Evolutionary conservation across 92 coral and sea anemone genomes (phyloP).

Genomic region (Bergia puertoricense): DNA sequence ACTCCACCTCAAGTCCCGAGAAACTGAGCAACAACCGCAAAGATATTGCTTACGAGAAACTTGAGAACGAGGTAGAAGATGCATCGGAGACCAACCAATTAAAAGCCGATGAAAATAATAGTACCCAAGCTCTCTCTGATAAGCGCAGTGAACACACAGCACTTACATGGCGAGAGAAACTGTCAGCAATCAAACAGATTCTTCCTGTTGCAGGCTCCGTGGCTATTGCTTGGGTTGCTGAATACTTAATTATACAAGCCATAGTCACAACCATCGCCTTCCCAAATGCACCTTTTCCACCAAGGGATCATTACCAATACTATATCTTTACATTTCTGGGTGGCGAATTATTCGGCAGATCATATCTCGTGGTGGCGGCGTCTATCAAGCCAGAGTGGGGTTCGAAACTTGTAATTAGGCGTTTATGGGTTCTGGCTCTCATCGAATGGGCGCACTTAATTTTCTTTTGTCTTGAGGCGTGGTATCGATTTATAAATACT

Average conservation of each 20-base stretch:
- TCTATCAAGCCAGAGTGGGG: constrained; percentile 60
- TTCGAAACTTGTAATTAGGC: constrained; percentile 57
- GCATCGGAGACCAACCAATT: constrained; percentile 14
- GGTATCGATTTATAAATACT: constrained; percentile 74
- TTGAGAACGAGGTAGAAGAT: constrained; percentile 53
- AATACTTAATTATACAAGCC: constrained; percentile 82
- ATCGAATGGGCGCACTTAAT: constrained; percentile 60
- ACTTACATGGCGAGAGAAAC: constrained; percentile 75
- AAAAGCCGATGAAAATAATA: background rate
- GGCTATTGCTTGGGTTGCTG: constrained; percentile 84
- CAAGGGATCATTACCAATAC: constrained; percentile 87
- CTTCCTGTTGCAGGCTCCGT: constrained; percentile 69
- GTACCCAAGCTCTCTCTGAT: background rate
- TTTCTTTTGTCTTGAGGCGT: constrained; percentile 76
- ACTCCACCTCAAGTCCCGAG: constrained; percentile 41
- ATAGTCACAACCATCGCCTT: constrained; percentile 87
- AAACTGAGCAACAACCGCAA: constrained; percentile 43
- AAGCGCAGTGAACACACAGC: constrained; percentile 26
- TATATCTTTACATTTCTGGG: constrained; percentile 79
- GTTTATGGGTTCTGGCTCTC: constrained; percentile 69
- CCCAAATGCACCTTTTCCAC: constrained; percentile 84
- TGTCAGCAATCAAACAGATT: constrained; percentile 56
- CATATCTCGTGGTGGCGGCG: constrained; percentile 70
- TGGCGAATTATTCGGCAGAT: constrained; percentile 84
- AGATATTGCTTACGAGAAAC: constrained; percentile 68